A percentile compares a stretch with the other conserved stretches of the same genome.
phyloP scores from a whole-genome alignment of 2,888 invertebrate species.

The Eustalomyia histrio region DNA sequence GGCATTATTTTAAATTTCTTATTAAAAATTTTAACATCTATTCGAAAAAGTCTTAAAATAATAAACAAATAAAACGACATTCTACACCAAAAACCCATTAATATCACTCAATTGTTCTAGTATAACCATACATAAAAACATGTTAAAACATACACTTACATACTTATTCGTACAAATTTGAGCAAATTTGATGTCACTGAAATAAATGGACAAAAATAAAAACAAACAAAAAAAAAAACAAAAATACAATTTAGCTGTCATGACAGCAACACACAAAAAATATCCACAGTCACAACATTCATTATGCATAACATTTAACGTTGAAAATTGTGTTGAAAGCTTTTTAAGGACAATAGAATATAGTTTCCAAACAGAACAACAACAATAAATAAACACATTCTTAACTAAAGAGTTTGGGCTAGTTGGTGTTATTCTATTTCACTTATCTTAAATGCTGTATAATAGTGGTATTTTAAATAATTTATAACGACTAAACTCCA shows the following conservation, averaged over 20 bases:
- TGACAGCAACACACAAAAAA: no score
- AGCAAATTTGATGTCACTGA: conserved; percentile 13
- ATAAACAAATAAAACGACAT: no score
- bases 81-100: conserved; percentile 23
- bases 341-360: conserved; percentile 32
- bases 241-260: neutral
- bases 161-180: neutral
- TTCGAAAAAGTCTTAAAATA: no score
- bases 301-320: conserved; percentile 39
- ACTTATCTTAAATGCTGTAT: conserved; percentile 15
- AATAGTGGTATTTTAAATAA: conserved; percentile 20
- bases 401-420: neutral
- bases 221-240: conserved; percentile 18
- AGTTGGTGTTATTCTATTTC: conserved; percentile 37
- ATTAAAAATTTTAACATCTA: no score
- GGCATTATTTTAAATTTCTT: no score
- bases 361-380: neutral
- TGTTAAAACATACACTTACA: neutral
- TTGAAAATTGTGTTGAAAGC: conserved; percentile 45
- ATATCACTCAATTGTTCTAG: neutral
- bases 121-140: neutral
- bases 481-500: conserved; percentile 19
- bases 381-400: neutral
- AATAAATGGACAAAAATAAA: conserved; percentile 21
- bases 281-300: conserved; percentile 36